A percentile compares a stretch with the other conserved stretches of the same genome.
Conservation (phyloP, 2,113 vertebrate species). For the Seriola quinqueradiata region DNA sequence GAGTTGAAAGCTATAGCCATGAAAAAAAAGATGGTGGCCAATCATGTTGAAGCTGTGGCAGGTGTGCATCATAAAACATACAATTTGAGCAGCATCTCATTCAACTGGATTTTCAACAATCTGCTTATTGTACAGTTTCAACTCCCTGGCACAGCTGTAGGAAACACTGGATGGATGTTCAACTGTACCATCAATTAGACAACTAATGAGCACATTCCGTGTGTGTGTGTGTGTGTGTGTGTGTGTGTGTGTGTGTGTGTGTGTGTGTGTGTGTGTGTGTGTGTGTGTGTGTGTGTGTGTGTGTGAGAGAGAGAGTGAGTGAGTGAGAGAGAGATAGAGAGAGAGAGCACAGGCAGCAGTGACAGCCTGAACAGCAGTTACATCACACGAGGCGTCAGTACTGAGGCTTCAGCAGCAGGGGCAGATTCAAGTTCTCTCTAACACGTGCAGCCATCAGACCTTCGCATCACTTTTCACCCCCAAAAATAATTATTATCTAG, state of each 20-base stretch:
- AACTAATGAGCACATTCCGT: neutral
- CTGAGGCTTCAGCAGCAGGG: neutral
- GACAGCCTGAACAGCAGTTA: neutral
- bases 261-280: neutral
- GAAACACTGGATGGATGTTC: neutral
- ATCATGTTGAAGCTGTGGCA: neutral
- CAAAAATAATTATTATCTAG: neutral
- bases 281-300: neutral
- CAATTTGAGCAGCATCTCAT: neutral
- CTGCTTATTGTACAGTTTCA: neutral
- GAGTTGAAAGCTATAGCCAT: neutral
- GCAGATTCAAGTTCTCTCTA: neutral
- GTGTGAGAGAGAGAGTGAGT: neutral
- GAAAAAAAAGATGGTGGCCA: neutral
- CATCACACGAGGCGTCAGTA: neutral
- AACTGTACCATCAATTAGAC: neutral
- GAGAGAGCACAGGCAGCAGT: neutral
- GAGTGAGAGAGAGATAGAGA: too few relatives aligned
- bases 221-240: neutral
- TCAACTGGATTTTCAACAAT: slow-evolving; percentile 18
- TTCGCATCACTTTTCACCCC: neutral
- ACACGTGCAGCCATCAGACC: neutral
- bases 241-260: neutral
- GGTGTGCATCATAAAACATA: slow-evolving; percentile 27
- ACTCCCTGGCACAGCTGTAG: neutral